These are phyloP conservation scores for Drosophila lini DNA, from an alignment of 1,140 invertebrate species.

Conservation along the genomic window DNA sequence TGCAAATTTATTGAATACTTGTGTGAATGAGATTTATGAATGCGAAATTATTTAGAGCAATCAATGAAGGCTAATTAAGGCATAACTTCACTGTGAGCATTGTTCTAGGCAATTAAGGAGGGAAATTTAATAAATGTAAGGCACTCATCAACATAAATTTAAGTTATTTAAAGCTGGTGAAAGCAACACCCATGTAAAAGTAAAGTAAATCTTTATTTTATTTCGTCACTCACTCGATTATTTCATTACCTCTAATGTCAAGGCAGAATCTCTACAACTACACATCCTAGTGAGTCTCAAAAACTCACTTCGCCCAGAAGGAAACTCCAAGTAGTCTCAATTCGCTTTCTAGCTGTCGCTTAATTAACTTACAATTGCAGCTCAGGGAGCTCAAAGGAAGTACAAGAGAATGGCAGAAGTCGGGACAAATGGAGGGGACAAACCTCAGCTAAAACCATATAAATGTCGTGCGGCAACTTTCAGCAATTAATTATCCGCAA, in stretches of 20 bases:
- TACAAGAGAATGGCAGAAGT: conserved; percentile 3
- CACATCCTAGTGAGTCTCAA: background rate
- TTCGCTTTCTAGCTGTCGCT: conserved; percentile 52
- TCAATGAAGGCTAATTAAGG: background rate
- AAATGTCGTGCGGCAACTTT: conserved; percentile 76
- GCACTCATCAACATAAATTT: background rate
- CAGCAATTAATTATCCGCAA: conserved; percentile 77
- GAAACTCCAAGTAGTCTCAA: conserved; percentile 33
- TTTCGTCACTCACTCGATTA: background rate
- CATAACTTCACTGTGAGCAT: no score
- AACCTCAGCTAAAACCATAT: conserved; percentile 70
- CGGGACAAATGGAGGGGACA: conserved; percentile 46
- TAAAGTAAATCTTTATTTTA: background rate
- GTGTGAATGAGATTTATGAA: background rate
- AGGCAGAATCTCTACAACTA: background rate
- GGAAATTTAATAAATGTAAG: no score
- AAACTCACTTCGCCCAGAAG: background rate
- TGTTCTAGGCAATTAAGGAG: no score
- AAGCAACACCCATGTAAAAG: background rate
- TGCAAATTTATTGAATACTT: background rate
- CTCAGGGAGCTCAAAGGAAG: conserved; percentile 16
- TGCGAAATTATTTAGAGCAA: background rate
- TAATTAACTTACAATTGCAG: conserved; percentile 73
- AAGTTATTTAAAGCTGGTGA: background rate
- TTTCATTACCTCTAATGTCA: background rate